Conservation (phyloP, 1,140 invertebrate species). For the Neodiprion lecontei region DNA sequence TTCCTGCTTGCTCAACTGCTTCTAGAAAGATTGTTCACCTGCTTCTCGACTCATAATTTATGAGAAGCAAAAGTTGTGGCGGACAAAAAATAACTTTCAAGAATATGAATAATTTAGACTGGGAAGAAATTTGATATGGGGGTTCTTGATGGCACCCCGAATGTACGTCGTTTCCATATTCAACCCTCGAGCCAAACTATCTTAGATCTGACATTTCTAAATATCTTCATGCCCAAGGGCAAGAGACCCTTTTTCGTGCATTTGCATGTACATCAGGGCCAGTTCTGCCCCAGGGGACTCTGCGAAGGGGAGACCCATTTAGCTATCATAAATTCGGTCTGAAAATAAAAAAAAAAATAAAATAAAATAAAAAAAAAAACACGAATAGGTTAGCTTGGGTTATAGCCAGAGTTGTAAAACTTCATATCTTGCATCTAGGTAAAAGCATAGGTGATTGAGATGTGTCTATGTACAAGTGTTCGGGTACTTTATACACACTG, state of each 20-base stretch:
- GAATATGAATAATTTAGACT: neutral
- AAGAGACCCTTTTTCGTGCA: neutral
- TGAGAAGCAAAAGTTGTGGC: neutral
- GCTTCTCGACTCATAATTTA: neutral
- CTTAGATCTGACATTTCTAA: neutral
- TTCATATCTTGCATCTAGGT: too few species aligned
- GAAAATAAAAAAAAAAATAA: neutral
- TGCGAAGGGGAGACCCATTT: neutral
- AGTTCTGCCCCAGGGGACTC: neutral
- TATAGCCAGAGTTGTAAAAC: too few species aligned
- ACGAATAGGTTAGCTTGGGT: too few species aligned
- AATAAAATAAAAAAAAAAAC: too few species aligned
- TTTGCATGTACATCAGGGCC: conserved; percentile 2
- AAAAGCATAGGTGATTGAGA: too few species aligned
- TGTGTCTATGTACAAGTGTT: too few species aligned
- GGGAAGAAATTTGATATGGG: neutral
- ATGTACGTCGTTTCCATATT: neutral
- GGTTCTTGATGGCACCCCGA: too few species aligned
- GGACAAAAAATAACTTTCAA: neutral
- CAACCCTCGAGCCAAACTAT: neutral
- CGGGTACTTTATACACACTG: too few species aligned
- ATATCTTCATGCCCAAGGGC: neutral
- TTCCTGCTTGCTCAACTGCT: neutral
- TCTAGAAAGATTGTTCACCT: neutral
- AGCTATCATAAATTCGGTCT: neutral